Percentiles rank a stretch among this genome's conserved stretches.
phyloP scores from a whole-genome alignment of 2,888 invertebrate species.

The Lithosia quadra region DNA sequence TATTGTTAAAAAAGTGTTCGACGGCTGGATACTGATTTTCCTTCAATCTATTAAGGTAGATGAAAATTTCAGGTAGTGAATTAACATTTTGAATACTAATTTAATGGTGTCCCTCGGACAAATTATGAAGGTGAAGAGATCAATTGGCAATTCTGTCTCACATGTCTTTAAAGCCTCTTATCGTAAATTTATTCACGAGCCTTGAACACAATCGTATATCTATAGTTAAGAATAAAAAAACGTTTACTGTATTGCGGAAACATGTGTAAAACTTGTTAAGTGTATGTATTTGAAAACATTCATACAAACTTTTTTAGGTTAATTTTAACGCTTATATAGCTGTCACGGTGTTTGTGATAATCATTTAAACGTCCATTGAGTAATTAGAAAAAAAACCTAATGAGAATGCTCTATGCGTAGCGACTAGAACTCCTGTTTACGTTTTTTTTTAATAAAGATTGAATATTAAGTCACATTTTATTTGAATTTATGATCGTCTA shows the following conservation, averaged over 20 bases:
- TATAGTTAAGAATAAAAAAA: not conserved
- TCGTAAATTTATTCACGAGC: constrained; percentile 22
- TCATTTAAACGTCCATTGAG: constrained; percentile 13
- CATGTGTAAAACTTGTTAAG: constrained; percentile 19
- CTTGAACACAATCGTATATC: constrained; percentile 25
- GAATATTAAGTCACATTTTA: not conserved
- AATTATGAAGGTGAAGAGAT: no score
- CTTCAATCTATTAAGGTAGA: no score
- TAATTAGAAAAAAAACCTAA: constrained; percentile 6
- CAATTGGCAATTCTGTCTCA: no score
- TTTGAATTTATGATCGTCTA: not conserved
- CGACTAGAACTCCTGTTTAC: not conserved
- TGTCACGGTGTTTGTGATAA: constrained; percentile 17
- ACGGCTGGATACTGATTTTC: no score
- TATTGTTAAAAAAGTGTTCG: no score
- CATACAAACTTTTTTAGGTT: constrained; percentile 11
- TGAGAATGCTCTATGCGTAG: not conserved
- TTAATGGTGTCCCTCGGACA: no score
- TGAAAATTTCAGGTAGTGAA: no score
- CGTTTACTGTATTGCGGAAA: constrained; percentile 30
- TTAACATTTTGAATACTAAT: no score
- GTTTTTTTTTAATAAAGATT: not conserved
- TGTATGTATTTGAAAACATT: constrained; percentile 16
- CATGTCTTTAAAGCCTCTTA: not conserved
- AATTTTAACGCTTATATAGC: constrained; percentile 10